A percentile compares a stretch with the other conserved stretches of the same genome.
These are phyloP conservation scores for Cairina moschata DNA, from an alignment of 2,113 vertebrate species.

Conservation along the genomic window DNA sequence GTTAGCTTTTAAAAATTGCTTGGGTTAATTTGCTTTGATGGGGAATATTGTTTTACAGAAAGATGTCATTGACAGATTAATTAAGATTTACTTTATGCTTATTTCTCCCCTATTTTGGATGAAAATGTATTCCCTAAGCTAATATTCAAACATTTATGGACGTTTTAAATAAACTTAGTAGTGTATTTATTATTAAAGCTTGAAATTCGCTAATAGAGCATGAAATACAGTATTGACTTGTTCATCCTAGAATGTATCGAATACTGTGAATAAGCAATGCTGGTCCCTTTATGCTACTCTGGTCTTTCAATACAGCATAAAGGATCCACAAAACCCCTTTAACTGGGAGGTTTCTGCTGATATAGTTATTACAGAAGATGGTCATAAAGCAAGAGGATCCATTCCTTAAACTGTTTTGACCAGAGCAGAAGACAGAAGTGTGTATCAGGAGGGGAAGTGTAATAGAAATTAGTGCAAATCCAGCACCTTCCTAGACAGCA, in stretches of 20 bases:
- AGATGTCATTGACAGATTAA: background rate
- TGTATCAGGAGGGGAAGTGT: background rate
- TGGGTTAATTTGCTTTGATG: background rate
- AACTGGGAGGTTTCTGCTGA: background rate
- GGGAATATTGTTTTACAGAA: background rate
- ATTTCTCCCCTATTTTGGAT: background rate
- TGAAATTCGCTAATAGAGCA: background rate
- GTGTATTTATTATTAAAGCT: background rate
- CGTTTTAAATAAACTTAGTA: conserved; percentile 39
- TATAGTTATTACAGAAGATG: background rate
- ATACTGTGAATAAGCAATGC: conserved; percentile 56
- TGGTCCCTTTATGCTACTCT: conserved; percentile 72
- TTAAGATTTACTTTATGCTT: background rate
- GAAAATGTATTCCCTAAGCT: conserved; percentile 4
- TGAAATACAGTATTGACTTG: conserved; percentile 24
- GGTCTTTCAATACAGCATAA: conserved; percentile 69
- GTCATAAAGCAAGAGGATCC: background rate
- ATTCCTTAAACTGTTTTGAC: background rate
- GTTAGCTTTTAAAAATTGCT: conserved; percentile 22
- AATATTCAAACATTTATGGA: background rate
- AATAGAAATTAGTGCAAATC: background rate
- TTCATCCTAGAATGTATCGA: conserved; percentile 18
- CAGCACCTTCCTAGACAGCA: background rate
- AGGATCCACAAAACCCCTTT: conserved; percentile 52
- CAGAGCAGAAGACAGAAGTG: background rate